Base-by-base conservation (phyloP, 2,888 invertebrate genomes). In the Magallana nippona region DNA sequence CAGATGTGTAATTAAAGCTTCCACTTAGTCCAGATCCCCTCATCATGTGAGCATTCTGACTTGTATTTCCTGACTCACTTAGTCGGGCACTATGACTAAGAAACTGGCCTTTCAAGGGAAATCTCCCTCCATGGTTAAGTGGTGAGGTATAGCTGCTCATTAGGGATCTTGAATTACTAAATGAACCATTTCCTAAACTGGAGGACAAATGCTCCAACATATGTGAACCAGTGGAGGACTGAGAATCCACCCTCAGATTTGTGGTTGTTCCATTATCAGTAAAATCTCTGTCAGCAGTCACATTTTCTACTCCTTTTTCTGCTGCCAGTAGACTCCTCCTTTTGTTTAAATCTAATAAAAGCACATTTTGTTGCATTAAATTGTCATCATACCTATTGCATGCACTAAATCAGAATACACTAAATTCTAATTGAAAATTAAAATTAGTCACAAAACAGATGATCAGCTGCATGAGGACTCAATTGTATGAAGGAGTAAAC, bases 261-360 rank as follows among this genome's bases (percentile, higher is more conserved):
- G 71, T 71, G 17, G 71, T 82, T 15, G 82, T 71, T 55, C 82
- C 82, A 82, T 82, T 82, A 22, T 58, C 60, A 55, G 82, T 55
- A 71, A 82, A 82, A 55, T 77, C 82, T 55, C 55, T 60, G 22
- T 32, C 55, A 71, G 85, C 27, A 56, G 27, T 71, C 15, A n/a
- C 22, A n/a, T 44, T 83, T 81, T 86, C 87, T 22, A 86, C 60
- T 57, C 86, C 84, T 82, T 78, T 84, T 78, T 86, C 86, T 8
- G 86, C 82, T 11, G 88, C 82, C 87, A 88, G 85, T 77, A 91
- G 84, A 13, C 89, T 91, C 57, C 89, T 89, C 81, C 91, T 88
- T 85, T 92, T 91, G 82, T 91, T 92, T 86, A 92, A 84, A 86
- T 92, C 92, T 92, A 86, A 1, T 86, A 85, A 71, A 71, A 19